Evolutionary conservation across 2,888 invertebrate genomes (phyloP).

Genomic region (Thysanoteuthis rhombus): DNA sequence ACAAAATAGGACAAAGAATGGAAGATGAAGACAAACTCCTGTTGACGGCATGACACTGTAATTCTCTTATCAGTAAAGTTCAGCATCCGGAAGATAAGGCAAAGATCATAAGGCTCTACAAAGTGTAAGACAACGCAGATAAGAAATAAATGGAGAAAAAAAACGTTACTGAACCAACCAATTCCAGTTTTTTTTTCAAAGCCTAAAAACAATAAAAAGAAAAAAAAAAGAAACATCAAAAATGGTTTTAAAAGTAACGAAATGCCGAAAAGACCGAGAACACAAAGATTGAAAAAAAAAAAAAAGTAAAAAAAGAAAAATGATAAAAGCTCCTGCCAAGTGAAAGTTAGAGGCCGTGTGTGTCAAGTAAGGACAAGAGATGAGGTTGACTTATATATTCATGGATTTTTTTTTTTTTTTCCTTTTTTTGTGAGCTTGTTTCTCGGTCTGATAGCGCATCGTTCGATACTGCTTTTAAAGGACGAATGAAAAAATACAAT

Average conservation of each 20-base stretch:
- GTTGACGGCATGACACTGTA: neutral
- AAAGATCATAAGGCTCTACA: neutral
- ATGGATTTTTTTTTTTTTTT: neutral
- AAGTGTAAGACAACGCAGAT: neutral
- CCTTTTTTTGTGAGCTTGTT: neutral
- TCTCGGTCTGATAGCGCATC: neutral
- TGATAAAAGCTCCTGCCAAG: neutral
- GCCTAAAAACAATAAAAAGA: neutral
- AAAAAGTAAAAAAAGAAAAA: neutral
- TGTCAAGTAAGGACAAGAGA: neutral
- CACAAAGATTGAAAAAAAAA: neutral
- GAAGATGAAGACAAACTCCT: neutral
- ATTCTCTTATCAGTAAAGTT: neutral
- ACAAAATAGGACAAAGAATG: neutral
- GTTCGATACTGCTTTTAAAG: neutral
- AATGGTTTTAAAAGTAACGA: neutral
- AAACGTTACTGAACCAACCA: no score
- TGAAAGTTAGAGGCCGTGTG: neutral
- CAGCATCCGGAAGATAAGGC: neutral
- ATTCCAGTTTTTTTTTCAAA: neutral
- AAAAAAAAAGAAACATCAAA: neutral
- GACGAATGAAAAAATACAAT: neutral
- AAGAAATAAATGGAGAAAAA: neutral
- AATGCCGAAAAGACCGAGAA: neutral
- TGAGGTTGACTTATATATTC: neutral